Base-by-base conservation (phyloP, 2,113 vertebrate species). In the Zapornia atra region DNA sequence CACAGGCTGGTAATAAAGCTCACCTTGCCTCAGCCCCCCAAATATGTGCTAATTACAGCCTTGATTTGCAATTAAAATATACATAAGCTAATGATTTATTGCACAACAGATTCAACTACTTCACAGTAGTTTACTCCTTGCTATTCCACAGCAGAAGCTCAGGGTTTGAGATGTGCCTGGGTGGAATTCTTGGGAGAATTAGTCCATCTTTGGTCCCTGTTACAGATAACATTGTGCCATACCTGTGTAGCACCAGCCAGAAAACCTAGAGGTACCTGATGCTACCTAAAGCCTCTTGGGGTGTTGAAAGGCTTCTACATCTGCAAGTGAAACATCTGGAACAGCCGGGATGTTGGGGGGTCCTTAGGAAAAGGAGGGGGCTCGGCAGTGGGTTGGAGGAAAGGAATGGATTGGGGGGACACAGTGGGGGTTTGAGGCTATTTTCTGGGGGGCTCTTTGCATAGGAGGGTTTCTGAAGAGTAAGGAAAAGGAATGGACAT, bases 1-100 rank as follows among this genome's bases (percentile, higher is more conserved):
- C 88, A 90, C 90, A 95, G 96, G 12, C 93, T 2, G 8, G 95
- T 90, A 93, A 90, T 85, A 93, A 90, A 5, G 24, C 68, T 93
- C 68, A 24, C 26, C 2, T 36, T 10, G 5, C 84, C 77, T 57
- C 84, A 46, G 64, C 90, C 64, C 76, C 34, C 66, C 60, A 78
- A 90, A 89, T n/a, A 60, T 0, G 1, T 69, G 86, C 90, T 93
- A 95, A 95, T 94, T 90, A 78, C 34, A 57, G 80, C 2, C 1
- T 44, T 75, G 29, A 95, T 88, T 81, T 61, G 64, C 69, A 88
- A 90, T 92, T 92, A 88, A 95, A 90, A 94, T 36, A 64, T 5
- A 83, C 53, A 36, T 70, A 80, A 91, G 87, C 65, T 25, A 86
- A 82, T 61, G 22, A 46, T 69, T 72, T 57, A 50, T 65, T 61